These are phyloP conservation scores for Cabera pusaria DNA, from an alignment of 2,888 invertebrate genomes.

Conservation along the genomic window DNA sequence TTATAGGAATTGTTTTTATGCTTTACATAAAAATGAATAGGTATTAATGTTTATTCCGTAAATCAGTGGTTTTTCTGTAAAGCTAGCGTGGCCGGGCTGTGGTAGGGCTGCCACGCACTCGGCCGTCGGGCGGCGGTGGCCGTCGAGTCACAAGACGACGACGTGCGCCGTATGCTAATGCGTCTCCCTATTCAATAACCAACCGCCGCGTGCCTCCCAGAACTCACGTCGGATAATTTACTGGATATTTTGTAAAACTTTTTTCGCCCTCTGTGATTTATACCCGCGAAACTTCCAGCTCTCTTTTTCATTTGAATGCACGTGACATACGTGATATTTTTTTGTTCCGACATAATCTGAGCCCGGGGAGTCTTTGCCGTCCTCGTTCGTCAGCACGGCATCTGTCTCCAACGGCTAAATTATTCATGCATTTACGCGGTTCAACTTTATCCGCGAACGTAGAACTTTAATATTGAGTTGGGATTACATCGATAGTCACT, in stretches of 20 bases:
- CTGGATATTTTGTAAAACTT: slow-evolving; percentile 84
- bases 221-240: slow-evolving; percentile 83
- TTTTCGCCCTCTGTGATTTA: slow-evolving; percentile 83
- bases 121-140: slow-evolving; percentile 25
- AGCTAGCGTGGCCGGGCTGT: slow-evolving; percentile 3
- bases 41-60: neutral
- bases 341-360: slow-evolving; percentile 77
- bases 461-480: slow-evolving; percentile 70
- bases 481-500: slow-evolving; percentile 71
- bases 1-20: no score
- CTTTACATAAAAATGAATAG: no score
- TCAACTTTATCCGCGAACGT: slow-evolving; percentile 61
- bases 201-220: slow-evolving; percentile 80
- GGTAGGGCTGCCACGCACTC: slow-evolving; percentile 28
- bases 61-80: slow-evolving; percentile 8
- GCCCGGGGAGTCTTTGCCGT: slow-evolving; percentile 61
- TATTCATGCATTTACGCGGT: slow-evolving; percentile 79
- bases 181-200: slow-evolving; percentile 80
- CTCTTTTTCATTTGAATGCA: slow-evolving; percentile 83
- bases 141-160: slow-evolving; percentile 63
- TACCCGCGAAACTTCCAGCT: slow-evolving; percentile 80
- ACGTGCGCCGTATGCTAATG: slow-evolving; percentile 81
- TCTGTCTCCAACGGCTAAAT: slow-evolving; percentile 74
- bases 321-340: slow-evolving; percentile 82
- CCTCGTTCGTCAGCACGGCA: slow-evolving; percentile 73